These are phyloP conservation scores for Melangyna quadrimaculata DNA, from an alignment of 2,888 invertebrate species.

Conservation along the genomic window DNA sequence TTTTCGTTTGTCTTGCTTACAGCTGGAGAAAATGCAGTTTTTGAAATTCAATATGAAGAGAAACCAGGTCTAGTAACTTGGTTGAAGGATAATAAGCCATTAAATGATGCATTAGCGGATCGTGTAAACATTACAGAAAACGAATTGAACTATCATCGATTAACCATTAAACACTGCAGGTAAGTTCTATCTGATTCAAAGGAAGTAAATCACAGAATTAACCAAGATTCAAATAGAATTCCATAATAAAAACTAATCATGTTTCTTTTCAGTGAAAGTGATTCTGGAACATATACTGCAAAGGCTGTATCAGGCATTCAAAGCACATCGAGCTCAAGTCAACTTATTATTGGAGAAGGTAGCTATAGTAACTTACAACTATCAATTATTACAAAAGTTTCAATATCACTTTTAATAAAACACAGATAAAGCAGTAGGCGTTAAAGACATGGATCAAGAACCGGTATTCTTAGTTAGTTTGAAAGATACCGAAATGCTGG, in stretches of 20 bases:
- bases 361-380: conserved; percentile 79
- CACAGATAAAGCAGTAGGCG: conserved; percentile 83
- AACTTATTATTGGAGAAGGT: conserved; percentile 93
- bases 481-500: conserved; percentile 92
- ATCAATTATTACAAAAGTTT: background rate
- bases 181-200: conserved; percentile 54
- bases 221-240: background rate
- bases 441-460: conserved; percentile 88
- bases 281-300: conserved; percentile 95
- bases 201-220: background rate
- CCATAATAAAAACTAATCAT: background rate
- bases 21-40: conserved; percentile 92
- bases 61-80: conserved; percentile 87
- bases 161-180: conserved; percentile 88
- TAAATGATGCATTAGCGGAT: conserved; percentile 89
- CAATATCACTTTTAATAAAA: background rate
- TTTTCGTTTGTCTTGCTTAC: background rate
- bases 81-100: conserved; percentile 93
- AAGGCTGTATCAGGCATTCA: conserved; percentile 91
- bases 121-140: conserved; percentile 85
- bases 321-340: conserved; percentile 92
- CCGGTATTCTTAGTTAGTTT: conserved; percentile 93
- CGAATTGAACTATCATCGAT: conserved; percentile 85
- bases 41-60: conserved; percentile 88
- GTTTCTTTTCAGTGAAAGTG: conserved; percentile 83